Evolutionary conservation across 1,140 invertebrate genomes (phyloP).

Genomic region (Sminthurides bifidus): DNA sequence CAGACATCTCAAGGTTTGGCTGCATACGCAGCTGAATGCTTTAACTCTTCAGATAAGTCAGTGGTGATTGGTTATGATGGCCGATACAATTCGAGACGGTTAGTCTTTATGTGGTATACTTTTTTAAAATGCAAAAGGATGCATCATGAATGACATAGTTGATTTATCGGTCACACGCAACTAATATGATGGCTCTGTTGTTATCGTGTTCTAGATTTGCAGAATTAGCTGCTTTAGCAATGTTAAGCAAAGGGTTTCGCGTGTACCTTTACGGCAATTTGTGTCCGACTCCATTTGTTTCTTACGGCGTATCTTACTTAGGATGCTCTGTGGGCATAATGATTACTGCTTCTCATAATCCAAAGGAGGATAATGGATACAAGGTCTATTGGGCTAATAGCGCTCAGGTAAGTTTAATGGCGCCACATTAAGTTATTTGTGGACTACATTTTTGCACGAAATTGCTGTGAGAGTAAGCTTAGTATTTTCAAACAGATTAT

Average conservation of each 20-base stretch:
- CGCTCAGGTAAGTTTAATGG: constrained; percentile 50
- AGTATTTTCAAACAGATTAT: constrained; percentile 56
- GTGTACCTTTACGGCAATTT: constrained; percentile 73
- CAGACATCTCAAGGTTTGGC: constrained; percentile 86
- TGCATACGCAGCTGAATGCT: constrained; percentile 48
- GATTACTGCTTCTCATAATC: constrained; percentile 98
- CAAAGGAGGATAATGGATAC: constrained; percentile 97
- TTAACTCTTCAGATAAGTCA: constrained; percentile 52
- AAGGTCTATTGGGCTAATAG: constrained; percentile 96
- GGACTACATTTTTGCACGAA: background rate
- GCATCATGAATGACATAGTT: too few species aligned
- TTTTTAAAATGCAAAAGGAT: background rate
- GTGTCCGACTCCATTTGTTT: constrained; percentile 86
- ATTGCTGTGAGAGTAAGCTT: background rate
- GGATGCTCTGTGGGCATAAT: constrained; percentile 72
- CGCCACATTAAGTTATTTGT: background rate
- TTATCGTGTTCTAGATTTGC: constrained; percentile 61
- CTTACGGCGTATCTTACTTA: constrained; percentile 60
- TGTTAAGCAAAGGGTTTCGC: constrained; percentile 59
- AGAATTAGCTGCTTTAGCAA: constrained; percentile 71
- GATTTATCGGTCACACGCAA: too few species aligned
- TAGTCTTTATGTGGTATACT: background rate
- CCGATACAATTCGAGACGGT: constrained; percentile 82
- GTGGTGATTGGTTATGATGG: constrained; percentile 92
- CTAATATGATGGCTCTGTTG: background rate